Conservation (phyloP, 1,140 invertebrate species). For the Oncopodura yosiiana region DNA sequence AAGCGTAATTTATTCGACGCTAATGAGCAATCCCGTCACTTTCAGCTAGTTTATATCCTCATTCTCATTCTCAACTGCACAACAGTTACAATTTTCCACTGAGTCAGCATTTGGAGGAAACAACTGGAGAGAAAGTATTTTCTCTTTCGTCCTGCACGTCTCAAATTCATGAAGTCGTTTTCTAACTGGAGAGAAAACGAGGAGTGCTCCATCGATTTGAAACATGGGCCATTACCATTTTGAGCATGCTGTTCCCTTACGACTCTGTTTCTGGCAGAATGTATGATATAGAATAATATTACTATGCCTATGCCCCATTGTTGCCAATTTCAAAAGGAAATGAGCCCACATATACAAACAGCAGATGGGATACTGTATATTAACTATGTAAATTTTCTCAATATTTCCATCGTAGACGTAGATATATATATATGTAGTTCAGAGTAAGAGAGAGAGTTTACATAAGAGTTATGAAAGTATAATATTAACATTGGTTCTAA, state of each 20-base stretch:
- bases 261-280: not conserved
- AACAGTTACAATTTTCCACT: conserved; percentile 8
- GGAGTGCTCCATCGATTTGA: not conserved
- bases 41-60: conserved; percentile 15
- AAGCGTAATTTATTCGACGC: conserved; percentile 36
- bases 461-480: too few relatives aligned
- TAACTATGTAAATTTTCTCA: too few relatives aligned
- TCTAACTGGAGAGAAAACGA: conserved; percentile 1
- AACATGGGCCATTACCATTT: too few relatives aligned
- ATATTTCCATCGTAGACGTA: too few relatives aligned
- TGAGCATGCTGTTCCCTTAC: too few relatives aligned
- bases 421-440: too few relatives aligned
- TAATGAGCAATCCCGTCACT: conserved; percentile 32
- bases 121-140: not conserved
- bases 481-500: too few relatives aligned
- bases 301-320: not conserved
- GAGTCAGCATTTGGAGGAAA: not conserved
- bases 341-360: too few relatives aligned
- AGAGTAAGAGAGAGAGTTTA: too few relatives aligned
- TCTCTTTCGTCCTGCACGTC: not conserved
- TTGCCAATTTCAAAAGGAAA: conserved; percentile 30
- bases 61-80: conserved; percentile 26
- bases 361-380: conserved; percentile 34
- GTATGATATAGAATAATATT: not conserved
- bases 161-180: conserved; percentile 7